These are phyloP conservation scores for Nannoperca australis DNA, from an alignment of 2,797 vertebrate species.

Conservation along the genomic window DNA sequence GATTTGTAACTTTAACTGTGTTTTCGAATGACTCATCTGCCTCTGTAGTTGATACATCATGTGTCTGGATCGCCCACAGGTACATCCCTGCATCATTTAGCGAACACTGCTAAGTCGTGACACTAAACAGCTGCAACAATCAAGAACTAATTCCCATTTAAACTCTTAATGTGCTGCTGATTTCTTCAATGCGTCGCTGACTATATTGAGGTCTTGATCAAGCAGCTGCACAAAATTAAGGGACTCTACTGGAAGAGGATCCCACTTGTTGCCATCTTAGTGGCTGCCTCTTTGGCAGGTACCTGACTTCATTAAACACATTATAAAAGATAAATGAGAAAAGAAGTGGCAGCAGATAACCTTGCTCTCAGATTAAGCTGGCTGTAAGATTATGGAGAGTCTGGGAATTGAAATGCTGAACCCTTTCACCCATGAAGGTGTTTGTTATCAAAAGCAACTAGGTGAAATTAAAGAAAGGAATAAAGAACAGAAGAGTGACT, in stretches of 20 bases:
- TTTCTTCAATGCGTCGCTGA: slow-evolving; percentile 2
- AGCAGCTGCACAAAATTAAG: slow-evolving; percentile 15
- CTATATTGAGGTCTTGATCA: slow-evolving; percentile 35
- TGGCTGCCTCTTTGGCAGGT: slow-evolving; percentile 14
- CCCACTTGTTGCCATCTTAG: slow-evolving; percentile 9
- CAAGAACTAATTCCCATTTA: slow-evolving; percentile 30
- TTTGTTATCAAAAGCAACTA: slow-evolving; percentile 46
- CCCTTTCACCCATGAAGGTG: slow-evolving; percentile 9
- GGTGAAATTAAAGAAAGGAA: slow-evolving; percentile 28
- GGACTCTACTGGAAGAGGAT: background rate
- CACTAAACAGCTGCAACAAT: slow-evolving; percentile 41
- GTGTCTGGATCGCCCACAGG: background rate
- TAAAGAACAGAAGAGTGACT: slow-evolving; percentile 26
- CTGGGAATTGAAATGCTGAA: slow-evolving; percentile 40
- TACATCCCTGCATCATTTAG: slow-evolving; percentile 8
- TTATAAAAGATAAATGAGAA: slow-evolving; percentile 39
- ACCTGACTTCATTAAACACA: slow-evolving; percentile 38
- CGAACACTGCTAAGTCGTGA: slow-evolving; percentile 8
- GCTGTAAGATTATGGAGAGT: slow-evolving; percentile 8
- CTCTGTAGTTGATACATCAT: slow-evolving; percentile 8
- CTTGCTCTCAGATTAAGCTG: slow-evolving; percentile 20
- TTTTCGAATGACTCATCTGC: slow-evolving; percentile 2
- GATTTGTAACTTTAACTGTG: slow-evolving; percentile 3
- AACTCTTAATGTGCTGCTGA: slow-evolving; percentile 6
- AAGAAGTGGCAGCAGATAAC: slow-evolving; percentile 27